A percentile compares a stretch with the other conserved stretches of the same genome.
Evolutionary conservation across 2,113 vertebrate genomes (phyloP).

Genomic region (human): DNA sequence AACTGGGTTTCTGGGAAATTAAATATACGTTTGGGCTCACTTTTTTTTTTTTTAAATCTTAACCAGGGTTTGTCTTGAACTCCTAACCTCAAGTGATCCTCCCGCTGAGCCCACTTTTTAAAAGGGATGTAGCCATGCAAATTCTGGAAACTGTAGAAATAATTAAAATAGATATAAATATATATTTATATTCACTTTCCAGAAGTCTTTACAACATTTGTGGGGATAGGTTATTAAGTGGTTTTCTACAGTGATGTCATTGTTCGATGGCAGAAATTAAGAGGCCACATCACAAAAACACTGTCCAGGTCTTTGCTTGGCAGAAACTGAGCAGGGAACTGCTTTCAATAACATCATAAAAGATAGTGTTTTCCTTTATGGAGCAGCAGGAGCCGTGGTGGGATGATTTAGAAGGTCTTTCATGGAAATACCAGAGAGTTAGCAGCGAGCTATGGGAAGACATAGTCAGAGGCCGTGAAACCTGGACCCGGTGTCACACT

Average conservation of each 20-base stretch:
- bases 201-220: neutral
- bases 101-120: no score
- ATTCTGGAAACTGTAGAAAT: slow-evolving; percentile 4
- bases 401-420: neutral
- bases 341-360: neutral
- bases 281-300: neutral
- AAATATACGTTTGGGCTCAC: neutral
- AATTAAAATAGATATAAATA: neutral
- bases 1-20: neutral
- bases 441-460: neutral
- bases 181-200: neutral
- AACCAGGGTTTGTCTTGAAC: no score
- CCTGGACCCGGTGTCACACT: neutral
- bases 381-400: neutral
- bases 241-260: neutral
- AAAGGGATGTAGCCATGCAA: neutral
- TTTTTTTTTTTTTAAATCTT: neutral
- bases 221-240: neutral
- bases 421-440: neutral
- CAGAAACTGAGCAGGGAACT: no score
- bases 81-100: no score
- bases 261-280: neutral
- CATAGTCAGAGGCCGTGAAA: neutral
- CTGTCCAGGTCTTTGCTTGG: neutral
- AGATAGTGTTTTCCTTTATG: neutral